Conservation (phyloP, 2,113 vertebrate species). For the Equus quagga region DNA sequence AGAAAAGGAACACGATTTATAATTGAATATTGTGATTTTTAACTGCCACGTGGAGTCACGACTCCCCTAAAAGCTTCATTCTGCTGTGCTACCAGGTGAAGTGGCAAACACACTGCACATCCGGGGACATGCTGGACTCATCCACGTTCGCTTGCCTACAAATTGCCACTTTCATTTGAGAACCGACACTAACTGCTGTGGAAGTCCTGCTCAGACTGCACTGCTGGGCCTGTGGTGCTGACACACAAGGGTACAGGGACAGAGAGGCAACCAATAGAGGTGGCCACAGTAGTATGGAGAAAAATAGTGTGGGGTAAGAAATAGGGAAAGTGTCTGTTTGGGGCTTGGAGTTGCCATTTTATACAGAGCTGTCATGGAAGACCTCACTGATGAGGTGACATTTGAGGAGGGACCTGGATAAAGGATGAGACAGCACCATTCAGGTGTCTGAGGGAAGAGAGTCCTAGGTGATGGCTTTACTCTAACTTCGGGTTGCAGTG, state of each 20-base stretch:
- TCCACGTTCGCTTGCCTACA: not conserved
- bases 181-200: not conserved
- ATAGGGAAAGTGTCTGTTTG: not conserved
- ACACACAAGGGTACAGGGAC: accelerated
- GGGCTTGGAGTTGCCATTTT: not conserved
- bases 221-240: not conserved
- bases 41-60: not conserved
- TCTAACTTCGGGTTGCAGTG: accelerated
- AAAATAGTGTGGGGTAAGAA: not conserved
- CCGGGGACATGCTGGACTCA: not conserved
- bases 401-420: not conserved
- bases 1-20: not conserved
- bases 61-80: not conserved
- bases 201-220: not conserved
- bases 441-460: not conserved
- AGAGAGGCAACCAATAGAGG: not conserved
- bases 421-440: not conserved
- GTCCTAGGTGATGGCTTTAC: not conserved
- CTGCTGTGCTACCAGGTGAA: not conserved
- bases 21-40: not conserved
- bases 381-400: not conserved
- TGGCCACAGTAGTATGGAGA: too few species aligned
- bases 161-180: not conserved
- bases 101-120: not conserved
- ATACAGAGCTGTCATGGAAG: not conserved